These are phyloP conservation scores for Aphidius colemani DNA, from an alignment of 2,888 invertebrate genomes.

Conservation along the genomic window DNA sequence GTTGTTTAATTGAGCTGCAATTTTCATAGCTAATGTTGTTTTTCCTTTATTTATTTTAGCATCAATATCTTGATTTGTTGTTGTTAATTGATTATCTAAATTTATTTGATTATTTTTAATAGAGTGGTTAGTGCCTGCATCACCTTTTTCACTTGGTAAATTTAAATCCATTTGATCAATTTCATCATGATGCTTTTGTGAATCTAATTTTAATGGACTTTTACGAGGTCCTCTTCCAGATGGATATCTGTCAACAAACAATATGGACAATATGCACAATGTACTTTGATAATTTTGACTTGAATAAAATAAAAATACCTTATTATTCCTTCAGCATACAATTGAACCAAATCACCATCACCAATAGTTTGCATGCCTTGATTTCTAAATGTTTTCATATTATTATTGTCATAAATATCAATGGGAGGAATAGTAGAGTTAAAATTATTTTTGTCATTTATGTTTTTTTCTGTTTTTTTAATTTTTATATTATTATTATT, in stretches of 20 bases:
- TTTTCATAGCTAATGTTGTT: slow-evolving; percentile 42
- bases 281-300: too few species aligned
- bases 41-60: slow-evolving; percentile 45
- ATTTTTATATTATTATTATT: slow-evolving; percentile 28
- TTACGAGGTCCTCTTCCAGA: slow-evolving; percentile 38
- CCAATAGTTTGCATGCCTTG: slow-evolving; percentile 55
- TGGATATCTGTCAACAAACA: slow-evolving; percentile 39
- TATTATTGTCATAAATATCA: slow-evolving; percentile 18
- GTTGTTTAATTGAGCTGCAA: slow-evolving; percentile 42
- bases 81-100: slow-evolving; percentile 14
- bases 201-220: slow-evolving; percentile 4
- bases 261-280: too few species aligned
- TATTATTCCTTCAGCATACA: slow-evolving; percentile 51
- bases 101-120: slow-evolving; percentile 24
- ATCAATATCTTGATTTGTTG: slow-evolving; percentile 35
- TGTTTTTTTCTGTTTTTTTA: slow-evolving; percentile 23
- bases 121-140: slow-evolving; percentile 38
- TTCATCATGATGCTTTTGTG: slow-evolving; percentile 25
- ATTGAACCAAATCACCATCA: slow-evolving; percentile 40
- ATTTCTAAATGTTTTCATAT: slow-evolving; percentile 42
- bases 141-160: slow-evolving; percentile 21
- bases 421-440: too few species aligned
- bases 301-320: slow-evolving; percentile 41
- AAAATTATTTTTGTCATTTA: slow-evolving; percentile 9
- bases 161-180: slow-evolving; percentile 25